Evolutionary conservation across 2,113 vertebrate genomes (phyloP).

Genomic region (Protobothrops mucrosquamatus): DNA sequence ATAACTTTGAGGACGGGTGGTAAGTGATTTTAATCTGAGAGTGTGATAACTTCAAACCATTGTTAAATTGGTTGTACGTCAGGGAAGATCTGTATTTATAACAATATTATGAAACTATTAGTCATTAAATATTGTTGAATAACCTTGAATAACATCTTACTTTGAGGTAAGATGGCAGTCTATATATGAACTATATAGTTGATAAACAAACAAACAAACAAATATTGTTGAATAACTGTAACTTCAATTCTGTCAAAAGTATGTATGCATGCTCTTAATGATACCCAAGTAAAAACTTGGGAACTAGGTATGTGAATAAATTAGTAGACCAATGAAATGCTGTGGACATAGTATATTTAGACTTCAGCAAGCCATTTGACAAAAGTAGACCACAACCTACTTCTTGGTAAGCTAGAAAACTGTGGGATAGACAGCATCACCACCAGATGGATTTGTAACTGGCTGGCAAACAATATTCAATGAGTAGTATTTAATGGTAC

Average conservation of each 20-base stretch:
- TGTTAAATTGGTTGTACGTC: neutral
- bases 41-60: too few relatives aligned
- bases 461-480: too few relatives aligned
- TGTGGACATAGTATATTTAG: too few relatives aligned
- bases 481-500: too few relatives aligned
- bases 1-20: neutral
- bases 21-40: too few relatives aligned
- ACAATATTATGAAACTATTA: neutral
- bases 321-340: too few relatives aligned
- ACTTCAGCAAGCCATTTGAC: too few relatives aligned
- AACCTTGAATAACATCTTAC: neutral
- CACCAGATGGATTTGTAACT: too few relatives aligned
- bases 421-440: too few relatives aligned
- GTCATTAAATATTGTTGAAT: neutral
- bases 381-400: too few relatives aligned
- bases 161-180: neutral
- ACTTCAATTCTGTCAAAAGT: neutral
- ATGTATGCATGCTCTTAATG: neutral
- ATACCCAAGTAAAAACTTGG: neutral
- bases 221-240: neutral
- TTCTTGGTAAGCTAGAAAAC: too few relatives aligned
- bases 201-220: neutral
- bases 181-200: neutral
- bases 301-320: neutral
- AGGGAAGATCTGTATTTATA: neutral